These are phyloP conservation scores for Ardeotis arabs DNA, from an alignment of 2,113 vertebrate genomes.

Conservation along the genomic window DNA sequence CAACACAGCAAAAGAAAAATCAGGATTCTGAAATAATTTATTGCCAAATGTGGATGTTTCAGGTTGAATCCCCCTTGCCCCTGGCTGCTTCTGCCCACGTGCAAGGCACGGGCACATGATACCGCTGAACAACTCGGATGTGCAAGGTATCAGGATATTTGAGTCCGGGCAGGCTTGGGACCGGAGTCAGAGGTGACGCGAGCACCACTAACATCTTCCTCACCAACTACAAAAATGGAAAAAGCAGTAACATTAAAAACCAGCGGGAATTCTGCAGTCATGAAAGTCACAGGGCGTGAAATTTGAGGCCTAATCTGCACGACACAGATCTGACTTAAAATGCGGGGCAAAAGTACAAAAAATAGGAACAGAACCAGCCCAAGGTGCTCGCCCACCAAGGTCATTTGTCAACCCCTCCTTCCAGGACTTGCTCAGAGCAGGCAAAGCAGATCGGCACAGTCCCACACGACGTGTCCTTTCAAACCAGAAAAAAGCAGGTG, in stretches of 20 bases:
- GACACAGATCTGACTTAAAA: neutral
- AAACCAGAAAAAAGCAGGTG: neutral
- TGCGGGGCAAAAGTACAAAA: neutral
- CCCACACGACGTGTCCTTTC: neutral
- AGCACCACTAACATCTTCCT: neutral
- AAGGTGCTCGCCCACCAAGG: neutral
- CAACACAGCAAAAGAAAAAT: neutral
- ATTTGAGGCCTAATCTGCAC: neutral
- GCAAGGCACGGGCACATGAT: neutral
- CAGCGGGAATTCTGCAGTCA: neutral
- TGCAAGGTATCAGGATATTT: constrained; percentile 11
- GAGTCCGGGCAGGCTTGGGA: neutral
- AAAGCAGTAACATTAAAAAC: neutral
- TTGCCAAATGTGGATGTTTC: neutral
- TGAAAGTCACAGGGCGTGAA: neutral
- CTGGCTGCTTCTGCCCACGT: neutral
- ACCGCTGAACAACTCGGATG: neutral
- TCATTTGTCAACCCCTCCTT: neutral
- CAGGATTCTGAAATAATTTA: neutral
- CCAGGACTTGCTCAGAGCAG: neutral
- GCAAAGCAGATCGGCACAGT: neutral
- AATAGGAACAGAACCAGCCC: neutral
- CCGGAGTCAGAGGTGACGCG: constrained; percentile 8
- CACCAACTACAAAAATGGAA: neutral
- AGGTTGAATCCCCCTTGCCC: neutral